Conservation (phyloP, 1,140 invertebrate genomes). For the Bombyx mori region DNA sequence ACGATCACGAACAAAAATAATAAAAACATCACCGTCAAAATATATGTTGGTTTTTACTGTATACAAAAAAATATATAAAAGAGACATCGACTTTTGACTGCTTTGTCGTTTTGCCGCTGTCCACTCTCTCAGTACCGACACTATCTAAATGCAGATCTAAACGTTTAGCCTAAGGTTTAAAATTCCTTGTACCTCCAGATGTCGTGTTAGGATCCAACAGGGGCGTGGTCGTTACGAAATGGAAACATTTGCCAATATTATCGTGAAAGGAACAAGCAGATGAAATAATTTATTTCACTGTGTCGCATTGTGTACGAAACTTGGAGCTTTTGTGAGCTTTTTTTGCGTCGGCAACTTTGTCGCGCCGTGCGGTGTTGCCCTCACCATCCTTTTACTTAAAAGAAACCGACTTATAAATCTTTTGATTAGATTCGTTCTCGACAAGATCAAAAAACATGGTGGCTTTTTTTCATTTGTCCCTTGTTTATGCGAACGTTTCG, state of each 20-base stretch:
- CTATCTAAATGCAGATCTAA: not conserved
- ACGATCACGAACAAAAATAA: slow-evolving; percentile 66
- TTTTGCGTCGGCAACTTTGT: slow-evolving; percentile 62
- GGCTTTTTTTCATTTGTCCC: too few relatives aligned
- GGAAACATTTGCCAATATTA: slow-evolving; percentile 71
- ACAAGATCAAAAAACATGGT: too few relatives aligned
- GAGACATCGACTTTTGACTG: slow-evolving; percentile 49
- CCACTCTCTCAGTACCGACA: slow-evolving; percentile 18
- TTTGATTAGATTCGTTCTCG: not conserved
- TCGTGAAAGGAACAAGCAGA: slow-evolving; percentile 66
- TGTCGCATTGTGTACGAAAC: slow-evolving; percentile 66
- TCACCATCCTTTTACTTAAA: slow-evolving; percentile 57
- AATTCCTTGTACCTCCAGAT: not conserved
- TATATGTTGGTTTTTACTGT: slow-evolving; percentile 51
- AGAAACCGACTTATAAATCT: slow-evolving; percentile 32
- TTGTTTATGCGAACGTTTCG: too few relatives aligned
- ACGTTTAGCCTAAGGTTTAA: not conserved
- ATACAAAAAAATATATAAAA: slow-evolving; percentile 47
- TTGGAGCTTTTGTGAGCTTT: slow-evolving; percentile 59
- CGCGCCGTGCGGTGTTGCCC: slow-evolving; percentile 47
- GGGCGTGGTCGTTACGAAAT: slow-evolving; percentile 65
- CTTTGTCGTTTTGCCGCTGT: slow-evolving; percentile 51
- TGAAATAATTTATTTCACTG: slow-evolving; percentile 70
- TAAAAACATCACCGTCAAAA: slow-evolving; percentile 71
- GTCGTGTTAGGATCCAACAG: slow-evolving; percentile 33